These are phyloP conservation scores for Pheosia gnoma DNA, from an alignment of 2,888 invertebrate species.

Conservation along the genomic window DNA sequence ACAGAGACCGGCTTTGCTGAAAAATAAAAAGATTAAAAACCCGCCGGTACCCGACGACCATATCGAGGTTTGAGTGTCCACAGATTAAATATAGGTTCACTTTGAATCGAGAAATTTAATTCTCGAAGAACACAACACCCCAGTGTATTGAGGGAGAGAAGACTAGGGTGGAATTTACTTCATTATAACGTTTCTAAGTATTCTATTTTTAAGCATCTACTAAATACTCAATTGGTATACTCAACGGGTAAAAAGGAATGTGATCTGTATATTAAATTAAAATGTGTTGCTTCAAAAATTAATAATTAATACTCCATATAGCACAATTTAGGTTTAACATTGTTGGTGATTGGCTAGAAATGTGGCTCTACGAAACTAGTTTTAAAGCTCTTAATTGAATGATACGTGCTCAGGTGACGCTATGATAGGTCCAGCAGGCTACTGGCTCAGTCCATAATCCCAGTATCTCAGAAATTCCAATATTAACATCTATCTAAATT, in stretches of 20 bases:
- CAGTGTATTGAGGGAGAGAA: not conserved
- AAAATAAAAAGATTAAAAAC: conserved; percentile 84
- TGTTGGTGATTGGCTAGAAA: too few species aligned
- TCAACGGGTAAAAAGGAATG: not conserved
- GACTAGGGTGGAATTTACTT: not conserved
- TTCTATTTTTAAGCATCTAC: conserved; percentile 11
- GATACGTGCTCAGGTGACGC: too few species aligned
- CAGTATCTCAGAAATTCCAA: too few species aligned
- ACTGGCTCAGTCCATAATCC: too few species aligned
- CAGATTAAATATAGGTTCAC: conserved; percentile 12
- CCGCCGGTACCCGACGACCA: conserved; percentile 67
- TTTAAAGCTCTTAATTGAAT: too few species aligned
- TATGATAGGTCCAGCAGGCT: too few species aligned
- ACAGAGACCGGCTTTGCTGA: conserved; percentile 91
- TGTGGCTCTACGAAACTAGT: too few species aligned
- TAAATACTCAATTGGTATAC: conserved; percentile 32
- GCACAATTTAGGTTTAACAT: too few species aligned
- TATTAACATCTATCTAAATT: too few species aligned
- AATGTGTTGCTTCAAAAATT: not conserved
- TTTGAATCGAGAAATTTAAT: not conserved
- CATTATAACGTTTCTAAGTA: not conserved
- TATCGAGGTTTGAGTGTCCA: conserved; percentile 68
- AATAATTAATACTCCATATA: not conserved
- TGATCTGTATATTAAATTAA: not conserved
- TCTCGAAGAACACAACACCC: not conserved